Percentiles rank a stretch among this genome's conserved stretches.
These are phyloP conservation scores for Thymelicus lineola DNA, from an alignment of 2,888 invertebrate genomes.

Conservation along the genomic window DNA sequence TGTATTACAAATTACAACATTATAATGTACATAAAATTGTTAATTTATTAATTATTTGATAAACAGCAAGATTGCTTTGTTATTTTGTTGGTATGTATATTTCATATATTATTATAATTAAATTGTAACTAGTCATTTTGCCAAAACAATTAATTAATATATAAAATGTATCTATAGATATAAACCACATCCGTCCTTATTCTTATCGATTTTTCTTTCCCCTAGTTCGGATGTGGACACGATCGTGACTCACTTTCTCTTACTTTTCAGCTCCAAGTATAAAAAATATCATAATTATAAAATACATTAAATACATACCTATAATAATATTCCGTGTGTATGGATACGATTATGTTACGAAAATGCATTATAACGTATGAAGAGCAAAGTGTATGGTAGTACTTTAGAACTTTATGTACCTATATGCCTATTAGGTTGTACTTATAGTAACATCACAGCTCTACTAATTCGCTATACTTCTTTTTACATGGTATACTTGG, in stretches of 20 bases:
- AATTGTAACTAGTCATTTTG: constrained; percentile 18
- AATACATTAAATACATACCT: neutral
- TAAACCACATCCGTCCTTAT: constrained; percentile 30
- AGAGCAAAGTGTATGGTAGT: too few relatives aligned
- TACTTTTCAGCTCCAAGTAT: constrained; percentile 32
- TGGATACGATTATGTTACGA: too few relatives aligned
- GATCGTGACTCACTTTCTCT: constrained; percentile 11
- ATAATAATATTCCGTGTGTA: neutral
- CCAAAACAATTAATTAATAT: constrained; percentile 21
- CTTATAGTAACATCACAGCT: too few relatives aligned
- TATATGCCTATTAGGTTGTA: too few relatives aligned
- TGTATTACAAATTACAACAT: constrained; percentile 2
- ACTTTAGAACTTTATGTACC: too few relatives aligned
- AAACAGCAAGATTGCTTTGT: neutral
- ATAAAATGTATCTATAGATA: constrained; percentile 13
- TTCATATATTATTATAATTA: neutral
- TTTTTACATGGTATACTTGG: too few relatives aligned
- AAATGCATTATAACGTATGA: too few relatives aligned
- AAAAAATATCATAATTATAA: neutral
- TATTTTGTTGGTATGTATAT: constrained; percentile 7
- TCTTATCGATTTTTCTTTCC: neutral
- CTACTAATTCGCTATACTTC: too few relatives aligned
- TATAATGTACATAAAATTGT: constrained; percentile 3
- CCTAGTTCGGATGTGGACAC: constrained; percentile 2
- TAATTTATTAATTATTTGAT: constrained; percentile 6